Evolutionary conservation across 1,140 invertebrate genomes (phyloP).

Genomic region (Cecropterus lyciades): DNA sequence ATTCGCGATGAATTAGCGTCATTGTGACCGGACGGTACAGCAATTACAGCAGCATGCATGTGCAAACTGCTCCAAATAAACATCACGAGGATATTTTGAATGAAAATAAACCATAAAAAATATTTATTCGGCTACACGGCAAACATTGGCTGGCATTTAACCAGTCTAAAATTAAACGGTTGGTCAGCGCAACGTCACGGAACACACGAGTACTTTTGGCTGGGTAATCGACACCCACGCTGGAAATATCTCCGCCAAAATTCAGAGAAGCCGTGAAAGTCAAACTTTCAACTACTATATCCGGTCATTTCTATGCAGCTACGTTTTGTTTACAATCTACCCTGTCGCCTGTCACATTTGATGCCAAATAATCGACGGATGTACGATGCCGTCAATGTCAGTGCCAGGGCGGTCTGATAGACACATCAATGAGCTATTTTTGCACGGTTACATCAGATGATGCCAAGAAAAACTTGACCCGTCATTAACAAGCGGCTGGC

Average conservation of each 20-base stretch:
- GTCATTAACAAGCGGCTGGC: slow-evolving; percentile 43
- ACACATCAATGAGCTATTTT: slow-evolving; percentile 76
- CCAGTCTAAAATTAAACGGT: slow-evolving; percentile 70
- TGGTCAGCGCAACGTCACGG: slow-evolving; percentile 49
- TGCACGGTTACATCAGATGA: slow-evolving; percentile 57
- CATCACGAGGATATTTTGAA: slow-evolving; percentile 36
- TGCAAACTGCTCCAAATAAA: slow-evolving; percentile 11
- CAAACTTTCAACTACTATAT: slow-evolving; percentile 31
- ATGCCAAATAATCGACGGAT: slow-evolving; percentile 60
- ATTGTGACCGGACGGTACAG: slow-evolving; percentile 14
- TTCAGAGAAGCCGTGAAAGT: slow-evolving; percentile 35
- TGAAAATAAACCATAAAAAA: slow-evolving; percentile 68
- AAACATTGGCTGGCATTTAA: slow-evolving; percentile 77
- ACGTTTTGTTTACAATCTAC: slow-evolving; percentile 44
- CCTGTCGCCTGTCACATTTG: slow-evolving; percentile 38
- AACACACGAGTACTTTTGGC: slow-evolving; percentile 61
- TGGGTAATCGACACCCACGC: slow-evolving; percentile 67
- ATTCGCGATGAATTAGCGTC: slow-evolving; percentile 10
- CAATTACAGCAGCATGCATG: slow-evolving; percentile 1
- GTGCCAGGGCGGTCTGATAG: slow-evolving; percentile 66
- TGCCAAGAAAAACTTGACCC: slow-evolving; percentile 70
- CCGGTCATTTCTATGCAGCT: slow-evolving; percentile 32
- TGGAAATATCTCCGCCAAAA: slow-evolving; percentile 45
- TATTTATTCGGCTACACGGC: slow-evolving; percentile 56
- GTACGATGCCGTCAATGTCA: slow-evolving; percentile 68